Evolutionary conservation across 2,113 vertebrate species (phyloP), one percentile per base, ranked within the genome.

Genomic region (Stegastes partitus): DNA sequence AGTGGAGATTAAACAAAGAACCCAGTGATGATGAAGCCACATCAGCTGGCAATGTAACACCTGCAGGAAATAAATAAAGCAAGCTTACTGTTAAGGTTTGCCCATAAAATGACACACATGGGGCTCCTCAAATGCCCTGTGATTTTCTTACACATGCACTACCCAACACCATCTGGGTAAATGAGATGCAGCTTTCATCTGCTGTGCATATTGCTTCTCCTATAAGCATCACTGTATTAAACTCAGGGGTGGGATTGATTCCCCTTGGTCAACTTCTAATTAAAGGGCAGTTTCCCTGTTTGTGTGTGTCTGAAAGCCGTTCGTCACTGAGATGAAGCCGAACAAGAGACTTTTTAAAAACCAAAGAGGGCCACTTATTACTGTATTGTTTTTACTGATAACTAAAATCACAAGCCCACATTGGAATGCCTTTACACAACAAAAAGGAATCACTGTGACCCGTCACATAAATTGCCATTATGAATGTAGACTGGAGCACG

Each of bases 391-490:
- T 83, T 73, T 68, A 42, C 34, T 65, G 49, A 56, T 50, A 83
- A 67, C 72, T 42, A 73, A 68, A 68, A 74, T 23, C 78, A 71
- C 69, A 77, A 59, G 26, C 56, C 42, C 23, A 34, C 31, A 79
- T 79, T 77, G 55, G 50, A 84, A 70, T 79, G 65, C 85, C 90
- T 90, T 90, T 82, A 79, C 45, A 45, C 67, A 85, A 74, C 64
- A 77, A 64, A 63, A 82, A 76, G 57, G 59, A 91, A 72, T 81
- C 87, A 93, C 91, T 93, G 89, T 91, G 91, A 92, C 82, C 31
- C 55, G 31, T 73, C 63, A 65, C 67, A 44, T 64, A 58, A 54
- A 76, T 81, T 70, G 50, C 54, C 73, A 58, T 72, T 49, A 34
- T 75, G 82, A 93, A 91, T 92, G 86, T 91, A 84, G 64, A 86